Base-by-base conservation (phyloP, 2,797 vertebrate species). In the Hylomyscus alleni region DNA sequence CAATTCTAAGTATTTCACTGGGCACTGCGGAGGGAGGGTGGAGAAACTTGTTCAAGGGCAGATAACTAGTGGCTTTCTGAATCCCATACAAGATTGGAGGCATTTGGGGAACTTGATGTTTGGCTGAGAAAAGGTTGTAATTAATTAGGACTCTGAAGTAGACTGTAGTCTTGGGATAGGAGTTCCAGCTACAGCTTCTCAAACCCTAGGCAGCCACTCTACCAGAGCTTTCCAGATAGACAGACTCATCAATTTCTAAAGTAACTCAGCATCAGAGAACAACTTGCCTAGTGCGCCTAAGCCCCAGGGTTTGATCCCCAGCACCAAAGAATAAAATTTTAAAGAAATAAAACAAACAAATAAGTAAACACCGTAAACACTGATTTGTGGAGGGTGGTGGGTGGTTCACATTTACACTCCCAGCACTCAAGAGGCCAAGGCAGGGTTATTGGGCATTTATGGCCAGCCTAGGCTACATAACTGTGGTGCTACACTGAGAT, bases 81-180 rank as follows among this genome's bases (percentile, higher is more conserved):
- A 20, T 24, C 26, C 65, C 81, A 72, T 3, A 62, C 31, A 73
- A 62, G 14, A 73, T 0, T 65, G 6, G 1, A 87, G 62, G 19
- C 6, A 26, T 72, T 91, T 47, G 2, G n/a, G 31, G 67, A 93
- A 40, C 14, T 65, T 91, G 47, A 22, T 22, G 40, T 96, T 93
- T 81, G 34, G 10, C 56, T 89, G 75, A 93, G 13, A 87, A 94
- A 94, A 58, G 26, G 10, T 26, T 92, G 87, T 77, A 75, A 87
- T 85, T n/a, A 58, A 37, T n/a, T 54, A 22, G 50, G 31, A n/a
- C 54, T 15, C 52, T 56, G 14, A 40, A 73, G 2, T 87, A 40
- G 65, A n/a, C 34, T 86, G 12, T 26, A 26, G 34, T n/a, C 47
- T 69, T 69, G 67, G 34, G 67, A 69, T n/a, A 69, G 67, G 15